Evolutionary conservation across 2,888 invertebrate species (phyloP).

Genomic region (Eilema depressum): DNA sequence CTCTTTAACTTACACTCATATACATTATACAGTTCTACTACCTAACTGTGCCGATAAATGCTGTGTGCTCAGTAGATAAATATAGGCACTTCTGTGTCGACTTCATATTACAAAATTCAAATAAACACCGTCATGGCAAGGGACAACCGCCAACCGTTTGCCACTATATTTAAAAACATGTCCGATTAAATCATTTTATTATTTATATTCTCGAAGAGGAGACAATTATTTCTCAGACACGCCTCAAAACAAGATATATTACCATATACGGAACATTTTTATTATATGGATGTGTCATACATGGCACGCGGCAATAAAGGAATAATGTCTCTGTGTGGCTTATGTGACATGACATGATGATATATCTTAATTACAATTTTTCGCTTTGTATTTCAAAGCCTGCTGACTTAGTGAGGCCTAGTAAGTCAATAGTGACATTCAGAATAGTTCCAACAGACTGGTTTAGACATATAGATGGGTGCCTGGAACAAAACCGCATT

Average conservation of each 20-base stretch:
- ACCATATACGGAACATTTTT: constrained; percentile 3
- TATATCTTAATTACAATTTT: background rate
- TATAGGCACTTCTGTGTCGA: background rate
- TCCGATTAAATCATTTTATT: background rate
- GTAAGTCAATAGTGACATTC: background rate
- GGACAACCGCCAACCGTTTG: background rate
- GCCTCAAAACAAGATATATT: background rate
- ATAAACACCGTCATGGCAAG: background rate
- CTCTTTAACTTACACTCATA: no score
- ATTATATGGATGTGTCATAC: background rate
- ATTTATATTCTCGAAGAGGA: background rate
- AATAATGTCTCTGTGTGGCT: background rate
- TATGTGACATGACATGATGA: background rate
- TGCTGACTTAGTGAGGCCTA: background rate
- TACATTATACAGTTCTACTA: no score
- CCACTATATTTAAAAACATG: constrained; percentile 1
- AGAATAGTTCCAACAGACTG: background rate
- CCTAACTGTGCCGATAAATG: no score
- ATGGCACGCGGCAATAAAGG: background rate
- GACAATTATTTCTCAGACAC: background rate
- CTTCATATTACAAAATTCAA: background rate
- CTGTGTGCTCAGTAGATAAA: background rate
- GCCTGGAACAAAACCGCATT: no score
- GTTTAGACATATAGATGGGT: no score
- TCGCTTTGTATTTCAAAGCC: background rate